A percentile compares a stretch with the other conserved stretches of the same genome.
These are phyloP conservation scores for Nymphalis urticae DNA, from an alignment of 2,888 invertebrate genomes.

Conservation along the genomic window DNA sequence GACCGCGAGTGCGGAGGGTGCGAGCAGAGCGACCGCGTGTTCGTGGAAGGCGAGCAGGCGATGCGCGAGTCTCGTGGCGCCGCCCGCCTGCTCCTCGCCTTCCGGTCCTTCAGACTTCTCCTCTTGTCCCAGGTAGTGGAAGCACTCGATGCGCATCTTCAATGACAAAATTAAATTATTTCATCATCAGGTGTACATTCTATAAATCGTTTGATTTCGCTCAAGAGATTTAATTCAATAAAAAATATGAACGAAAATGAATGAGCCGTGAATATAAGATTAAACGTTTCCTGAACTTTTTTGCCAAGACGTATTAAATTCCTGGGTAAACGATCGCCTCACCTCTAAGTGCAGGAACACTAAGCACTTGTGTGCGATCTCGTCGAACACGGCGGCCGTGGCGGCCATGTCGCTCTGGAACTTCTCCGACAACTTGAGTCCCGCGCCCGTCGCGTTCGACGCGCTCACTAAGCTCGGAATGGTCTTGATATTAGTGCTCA, in stretches of 20 bases:
- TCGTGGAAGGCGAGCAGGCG: constrained; percentile 69
- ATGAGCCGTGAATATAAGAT: too few relatives aligned
- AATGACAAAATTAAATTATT: background rate
- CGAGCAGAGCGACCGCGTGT: constrained; percentile 46
- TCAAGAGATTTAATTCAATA: too few relatives aligned
- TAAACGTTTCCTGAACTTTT: too few relatives aligned
- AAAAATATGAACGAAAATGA: too few relatives aligned
- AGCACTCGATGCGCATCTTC: constrained; percentile 94
- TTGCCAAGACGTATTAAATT: background rate
- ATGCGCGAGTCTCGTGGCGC: constrained; percentile 65
- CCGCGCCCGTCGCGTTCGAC: constrained; percentile 44
- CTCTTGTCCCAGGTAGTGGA: constrained; percentile 89
- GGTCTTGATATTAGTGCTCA: constrained; percentile 66
- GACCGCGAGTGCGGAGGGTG: constrained; percentile 48
- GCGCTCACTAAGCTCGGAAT: constrained; percentile 54
- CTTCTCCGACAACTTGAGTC: constrained; percentile 76
- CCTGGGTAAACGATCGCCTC: constrained; percentile 1
- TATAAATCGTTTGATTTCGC: background rate
- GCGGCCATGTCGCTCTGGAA: constrained; percentile 85
- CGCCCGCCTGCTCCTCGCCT: constrained; percentile 71
- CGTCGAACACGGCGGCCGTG: constrained; percentile 91
- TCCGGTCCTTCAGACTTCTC: constrained; percentile 44
- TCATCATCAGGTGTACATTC: too few relatives aligned
- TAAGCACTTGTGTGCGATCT: constrained; percentile 94
- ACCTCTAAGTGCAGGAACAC: constrained; percentile 96